Percentiles rank a stretch among this genome's conserved stretches.
phyloP scores from a whole-genome alignment of 2,113 vertebrate species.

The Platysteira castanea region DNA sequence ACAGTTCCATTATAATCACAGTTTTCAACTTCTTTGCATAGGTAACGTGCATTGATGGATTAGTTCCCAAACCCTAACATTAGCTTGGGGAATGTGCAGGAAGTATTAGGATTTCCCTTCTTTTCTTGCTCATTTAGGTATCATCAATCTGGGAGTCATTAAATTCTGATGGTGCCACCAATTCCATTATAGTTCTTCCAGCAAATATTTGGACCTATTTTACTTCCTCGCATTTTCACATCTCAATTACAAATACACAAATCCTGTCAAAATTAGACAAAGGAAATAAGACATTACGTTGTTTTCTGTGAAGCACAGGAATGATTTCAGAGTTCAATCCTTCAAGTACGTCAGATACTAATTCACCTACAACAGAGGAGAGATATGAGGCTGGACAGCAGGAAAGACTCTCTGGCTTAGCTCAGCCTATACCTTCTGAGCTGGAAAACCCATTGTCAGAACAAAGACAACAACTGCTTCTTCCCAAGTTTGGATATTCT shows the following conservation, averaged over 20 bases:
- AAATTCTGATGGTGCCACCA: background rate
- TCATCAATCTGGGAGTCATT: background rate
- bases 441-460: background rate
- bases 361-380: background rate
- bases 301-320: background rate
- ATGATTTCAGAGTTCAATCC: background rate
- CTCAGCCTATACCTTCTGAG: background rate
- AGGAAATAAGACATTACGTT: background rate
- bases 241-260: background rate
- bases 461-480: background rate
- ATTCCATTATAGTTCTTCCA: background rate
- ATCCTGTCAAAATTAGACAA: background rate
- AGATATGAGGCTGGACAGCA: background rate
- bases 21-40: conserved; percentile 43
- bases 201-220: background rate
- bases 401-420: background rate
- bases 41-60: background rate
- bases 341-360: background rate
- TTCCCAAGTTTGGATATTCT: background rate
- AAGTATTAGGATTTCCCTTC: background rate
- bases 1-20: conserved; percentile 64
- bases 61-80: background rate
- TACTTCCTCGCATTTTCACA: background rate
- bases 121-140: background rate
- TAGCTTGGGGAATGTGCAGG: background rate